Percentiles rank a stretch among this genome's conserved stretches.
Evolutionary conservation across 2,888 invertebrate genomes (phyloP).

Genomic region (Phytoseiulus persimilis): DNA sequence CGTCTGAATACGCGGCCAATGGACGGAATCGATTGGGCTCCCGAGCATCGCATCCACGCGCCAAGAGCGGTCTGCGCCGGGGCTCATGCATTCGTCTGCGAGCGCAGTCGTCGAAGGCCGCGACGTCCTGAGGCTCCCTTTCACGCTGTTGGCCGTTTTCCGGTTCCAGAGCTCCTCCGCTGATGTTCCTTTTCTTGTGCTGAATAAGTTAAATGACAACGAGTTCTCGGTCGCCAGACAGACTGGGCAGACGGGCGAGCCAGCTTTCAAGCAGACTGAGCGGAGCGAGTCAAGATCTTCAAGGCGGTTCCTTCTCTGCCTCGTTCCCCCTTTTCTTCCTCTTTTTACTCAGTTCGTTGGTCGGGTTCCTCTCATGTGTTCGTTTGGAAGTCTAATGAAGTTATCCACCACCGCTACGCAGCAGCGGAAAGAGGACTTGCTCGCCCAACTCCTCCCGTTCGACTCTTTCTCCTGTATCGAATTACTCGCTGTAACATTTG

Average conservation of each 20-base stretch:
- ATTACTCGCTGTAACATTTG: background rate
- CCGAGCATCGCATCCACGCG: too few relatives aligned
- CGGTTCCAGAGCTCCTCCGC: background rate
- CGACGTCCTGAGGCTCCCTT: background rate
- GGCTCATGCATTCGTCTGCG: background rate
- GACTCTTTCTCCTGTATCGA: background rate
- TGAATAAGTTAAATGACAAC: background rate
- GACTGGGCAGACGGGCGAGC: too few relatives aligned
- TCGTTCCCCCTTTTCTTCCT: background rate
- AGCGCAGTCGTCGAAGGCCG: background rate
- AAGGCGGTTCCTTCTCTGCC: background rate
- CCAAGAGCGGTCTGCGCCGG: too few relatives aligned
- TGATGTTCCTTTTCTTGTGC: background rate
- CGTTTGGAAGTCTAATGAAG: background rate
- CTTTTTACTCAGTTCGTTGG: conserved; percentile 5
- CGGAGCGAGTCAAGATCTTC: background rate
- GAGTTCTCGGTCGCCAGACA: background rate
- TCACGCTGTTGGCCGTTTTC: background rate
- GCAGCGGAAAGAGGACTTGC: background rate
- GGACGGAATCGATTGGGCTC: too few relatives aligned
- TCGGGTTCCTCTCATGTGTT: background rate
- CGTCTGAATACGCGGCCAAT: too few relatives aligned
- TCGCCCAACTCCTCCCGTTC: background rate
- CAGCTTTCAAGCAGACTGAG: background rate
- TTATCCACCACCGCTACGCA: background rate